These are phyloP conservation scores for Probosciger aterrimus DNA, from an alignment of 2,113 vertebrate species.

Conservation along the genomic window DNA sequence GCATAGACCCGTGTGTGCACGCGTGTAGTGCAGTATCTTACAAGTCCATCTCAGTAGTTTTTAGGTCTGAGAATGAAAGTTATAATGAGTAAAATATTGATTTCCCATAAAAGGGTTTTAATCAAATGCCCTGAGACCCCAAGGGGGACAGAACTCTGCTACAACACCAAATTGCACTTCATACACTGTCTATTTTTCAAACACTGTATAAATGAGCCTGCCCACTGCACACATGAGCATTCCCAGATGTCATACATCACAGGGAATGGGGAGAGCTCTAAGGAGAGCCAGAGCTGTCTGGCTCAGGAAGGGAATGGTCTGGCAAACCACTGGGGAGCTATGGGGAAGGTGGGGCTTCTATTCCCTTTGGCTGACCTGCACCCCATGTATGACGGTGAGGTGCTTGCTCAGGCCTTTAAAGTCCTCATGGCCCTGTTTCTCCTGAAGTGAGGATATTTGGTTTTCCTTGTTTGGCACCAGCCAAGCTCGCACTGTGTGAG, in stretches of 20 bases:
- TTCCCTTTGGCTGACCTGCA: background rate
- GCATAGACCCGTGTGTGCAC: constrained; percentile 4
- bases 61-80: constrained; percentile 65
- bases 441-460: background rate
- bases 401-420: background rate
- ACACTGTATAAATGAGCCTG: constrained; percentile 77
- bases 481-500: background rate
- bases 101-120: constrained; percentile 84
- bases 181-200: constrained; percentile 75
- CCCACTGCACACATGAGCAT: constrained; percentile 72
- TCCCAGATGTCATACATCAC: constrained; percentile 72
- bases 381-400: background rate
- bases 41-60: constrained; percentile 64
- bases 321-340: background rate
- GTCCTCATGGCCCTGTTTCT: background rate
- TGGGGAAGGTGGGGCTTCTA: background rate
- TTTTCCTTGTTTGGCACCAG: fast-evolving
- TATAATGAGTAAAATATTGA: constrained; percentile 80
- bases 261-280: constrained; percentile 51
- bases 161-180: constrained; percentile 76
- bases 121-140: constrained; percentile 77
- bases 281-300: background rate
- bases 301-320: fast-evolving
- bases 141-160: constrained; percentile 63
- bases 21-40: constrained; percentile 16